Conservation (phyloP, 37 sponge, comb jelly and placozoan genomes). For the Hexactinellida sp. region DNA sequence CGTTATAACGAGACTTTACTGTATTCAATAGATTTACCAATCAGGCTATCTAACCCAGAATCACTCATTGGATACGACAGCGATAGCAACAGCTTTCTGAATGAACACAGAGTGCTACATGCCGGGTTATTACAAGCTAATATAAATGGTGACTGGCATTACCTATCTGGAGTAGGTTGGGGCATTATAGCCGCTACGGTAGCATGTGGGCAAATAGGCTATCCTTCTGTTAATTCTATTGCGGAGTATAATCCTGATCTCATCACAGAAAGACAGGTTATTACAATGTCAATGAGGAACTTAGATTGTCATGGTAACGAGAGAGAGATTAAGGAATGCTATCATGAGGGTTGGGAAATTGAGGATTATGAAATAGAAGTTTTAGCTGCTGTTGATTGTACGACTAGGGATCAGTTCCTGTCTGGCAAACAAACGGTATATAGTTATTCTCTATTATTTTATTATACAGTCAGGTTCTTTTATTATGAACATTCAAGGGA, state of each 20-base stretch:
- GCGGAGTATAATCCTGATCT: background rate
- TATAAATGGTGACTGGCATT: background rate
- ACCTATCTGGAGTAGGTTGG: slow-evolving; percentile 9
- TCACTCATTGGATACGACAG: background rate
- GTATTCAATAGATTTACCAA: background rate
- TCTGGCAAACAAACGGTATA: background rate
- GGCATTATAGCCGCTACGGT: background rate
- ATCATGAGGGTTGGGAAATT: background rate
- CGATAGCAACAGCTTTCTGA: background rate
- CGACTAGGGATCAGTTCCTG: background rate
- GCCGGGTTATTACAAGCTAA: background rate
- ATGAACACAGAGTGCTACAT: background rate
- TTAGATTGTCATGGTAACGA: background rate
- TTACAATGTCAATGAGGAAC: background rate
- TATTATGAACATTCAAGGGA: too few relatives aligned
- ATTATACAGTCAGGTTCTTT: too few relatives aligned
- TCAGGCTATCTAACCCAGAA: background rate
- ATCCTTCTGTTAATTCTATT: background rate
- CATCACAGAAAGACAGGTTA: background rate
- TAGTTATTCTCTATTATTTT: too few relatives aligned
- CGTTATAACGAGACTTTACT: background rate
- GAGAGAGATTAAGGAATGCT: background rate
- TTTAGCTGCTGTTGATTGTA: background rate
- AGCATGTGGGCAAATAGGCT: background rate
- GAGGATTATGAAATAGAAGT: background rate